Conservation (phyloP, 2,888 invertebrate species). For the Hedya salicella region DNA sequence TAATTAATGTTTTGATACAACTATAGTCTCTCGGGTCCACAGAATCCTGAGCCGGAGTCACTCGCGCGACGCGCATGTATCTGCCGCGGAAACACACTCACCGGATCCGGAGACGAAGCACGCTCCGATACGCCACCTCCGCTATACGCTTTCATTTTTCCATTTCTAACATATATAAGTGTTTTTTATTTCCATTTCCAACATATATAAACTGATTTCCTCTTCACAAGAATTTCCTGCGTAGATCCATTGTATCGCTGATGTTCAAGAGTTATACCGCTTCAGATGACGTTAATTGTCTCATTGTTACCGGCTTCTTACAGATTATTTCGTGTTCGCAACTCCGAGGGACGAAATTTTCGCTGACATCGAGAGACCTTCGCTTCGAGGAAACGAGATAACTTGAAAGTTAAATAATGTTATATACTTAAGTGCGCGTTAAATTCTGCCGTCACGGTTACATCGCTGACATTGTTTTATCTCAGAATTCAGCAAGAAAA, state of each 20-base stretch:
- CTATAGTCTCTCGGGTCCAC: slow-evolving; percentile 4
- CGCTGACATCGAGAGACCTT: slow-evolving; percentile 55
- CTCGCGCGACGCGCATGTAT: background rate
- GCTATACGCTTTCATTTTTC: slow-evolving; percentile 63
- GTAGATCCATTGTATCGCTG: slow-evolving; percentile 60
- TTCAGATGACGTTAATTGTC: slow-evolving; percentile 63
- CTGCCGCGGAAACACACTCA: slow-evolving; percentile 4
- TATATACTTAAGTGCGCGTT: slow-evolving; percentile 15
- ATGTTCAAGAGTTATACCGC: slow-evolving; percentile 58
- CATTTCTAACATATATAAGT: slow-evolving; percentile 66
- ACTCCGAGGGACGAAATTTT: slow-evolving; percentile 53
- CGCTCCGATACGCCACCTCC: slow-evolving; percentile 61
- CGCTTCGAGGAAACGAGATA: slow-evolving; percentile 45
- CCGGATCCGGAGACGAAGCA: slow-evolving; percentile 47
- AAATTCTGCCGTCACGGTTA: background rate
- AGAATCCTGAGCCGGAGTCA: background rate
- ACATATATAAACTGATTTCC: slow-evolving; percentile 62
- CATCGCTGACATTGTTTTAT: slow-evolving; percentile 11
- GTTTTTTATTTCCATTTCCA: no score
- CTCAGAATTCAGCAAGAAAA: background rate
- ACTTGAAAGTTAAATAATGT: slow-evolving; percentile 41
- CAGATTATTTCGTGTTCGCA: slow-evolving; percentile 53
- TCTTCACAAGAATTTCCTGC: slow-evolving; percentile 59
- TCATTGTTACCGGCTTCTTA: slow-evolving; percentile 58
- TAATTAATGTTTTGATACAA: background rate